phyloP scores from a whole-genome alignment of 2,797 vertebrate genomes.

The Philypnodon macrostomus region DNA sequence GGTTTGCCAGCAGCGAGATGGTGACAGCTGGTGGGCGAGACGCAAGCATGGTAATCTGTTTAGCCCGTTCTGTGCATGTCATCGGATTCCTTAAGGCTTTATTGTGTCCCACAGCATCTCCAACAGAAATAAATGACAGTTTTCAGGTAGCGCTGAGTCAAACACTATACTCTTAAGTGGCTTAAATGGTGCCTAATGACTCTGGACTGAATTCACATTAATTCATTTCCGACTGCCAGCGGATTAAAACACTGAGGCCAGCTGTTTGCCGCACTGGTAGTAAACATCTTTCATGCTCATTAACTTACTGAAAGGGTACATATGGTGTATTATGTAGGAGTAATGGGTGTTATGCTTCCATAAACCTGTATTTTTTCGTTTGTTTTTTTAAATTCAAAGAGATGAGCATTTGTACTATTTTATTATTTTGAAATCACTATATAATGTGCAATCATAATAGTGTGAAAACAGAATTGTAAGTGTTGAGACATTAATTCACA shows the following conservation, averaged over 20 bases:
- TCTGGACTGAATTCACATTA: conserved; percentile 25
- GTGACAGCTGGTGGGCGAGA: conserved; percentile 41
- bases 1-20: conserved; percentile 13
- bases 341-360: neutral
- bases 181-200: conserved; percentile 31
- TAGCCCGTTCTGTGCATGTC: conserved; percentile 38
- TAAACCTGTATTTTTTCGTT: no score
- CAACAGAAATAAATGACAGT: conserved; percentile 38
- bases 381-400: no score
- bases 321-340: neutral
- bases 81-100: conserved; percentile 47
- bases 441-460: no score
- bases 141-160: conserved; percentile 40
- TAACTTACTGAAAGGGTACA: conserved; percentile 1
- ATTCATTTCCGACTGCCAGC: conserved; percentile 20
- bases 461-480: no score
- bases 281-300: conserved; percentile 7
- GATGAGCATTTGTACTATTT: no score
- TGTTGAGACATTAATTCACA: no score
- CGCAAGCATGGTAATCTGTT: conserved; percentile 48
- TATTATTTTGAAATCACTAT: no score
- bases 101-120: conserved; percentile 42
- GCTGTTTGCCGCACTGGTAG: conserved; percentile 1
- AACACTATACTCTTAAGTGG: conserved; percentile 21
- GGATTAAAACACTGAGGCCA: conserved; percentile 15